Percentiles rank a stretch among this genome's conserved stretches.
phyloP scores from a whole-genome alignment of 1,140 invertebrate species.

The Drosophila kohkoa region DNA sequence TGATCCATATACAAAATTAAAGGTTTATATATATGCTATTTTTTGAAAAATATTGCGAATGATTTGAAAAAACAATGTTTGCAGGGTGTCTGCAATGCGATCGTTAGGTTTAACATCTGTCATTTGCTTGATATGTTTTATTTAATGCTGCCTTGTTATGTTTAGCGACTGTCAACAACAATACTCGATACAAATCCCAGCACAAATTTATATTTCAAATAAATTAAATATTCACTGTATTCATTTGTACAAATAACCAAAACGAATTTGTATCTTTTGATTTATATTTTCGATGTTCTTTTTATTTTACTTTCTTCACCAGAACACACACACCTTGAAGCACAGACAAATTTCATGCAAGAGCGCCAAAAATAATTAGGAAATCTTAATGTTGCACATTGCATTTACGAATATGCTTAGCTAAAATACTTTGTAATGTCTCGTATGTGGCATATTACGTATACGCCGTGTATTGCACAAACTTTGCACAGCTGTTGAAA shows the following conservation, averaged over 20 bases:
- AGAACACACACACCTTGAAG: slow-evolving; percentile 50
- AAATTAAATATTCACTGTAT: not conserved
- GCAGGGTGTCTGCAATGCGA: not conserved
- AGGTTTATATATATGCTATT: slow-evolving; percentile 7
- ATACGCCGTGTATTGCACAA: slow-evolving; percentile 63
- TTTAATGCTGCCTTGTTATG: slow-evolving; percentile 6
- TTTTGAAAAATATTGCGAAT: not conserved
- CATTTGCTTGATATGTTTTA: not conserved
- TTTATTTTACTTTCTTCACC: not conserved
- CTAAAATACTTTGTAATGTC: slow-evolving; percentile 14
- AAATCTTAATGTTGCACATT: slow-evolving; percentile 43
- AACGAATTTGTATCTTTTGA: not conserved
- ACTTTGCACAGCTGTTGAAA: slow-evolving; percentile 70
- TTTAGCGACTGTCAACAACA: slow-evolving; percentile 3
- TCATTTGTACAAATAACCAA: not conserved
- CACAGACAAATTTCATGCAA: slow-evolving; percentile 47
- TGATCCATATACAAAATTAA: not conserved
- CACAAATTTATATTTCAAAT: not conserved
- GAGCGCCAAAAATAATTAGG: slow-evolving; percentile 47
- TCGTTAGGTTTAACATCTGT: not conserved
- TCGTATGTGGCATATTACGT: slow-evolving; percentile 56
- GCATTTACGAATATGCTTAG: slow-evolving; percentile 27
- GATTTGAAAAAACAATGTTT: not conserved
- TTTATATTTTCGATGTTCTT: not conserved
- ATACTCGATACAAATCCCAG: not conserved